Evolutionary conservation across 2,797 vertebrate species (phyloP).

Genomic region (Cephalopachus bancanus): DNA sequence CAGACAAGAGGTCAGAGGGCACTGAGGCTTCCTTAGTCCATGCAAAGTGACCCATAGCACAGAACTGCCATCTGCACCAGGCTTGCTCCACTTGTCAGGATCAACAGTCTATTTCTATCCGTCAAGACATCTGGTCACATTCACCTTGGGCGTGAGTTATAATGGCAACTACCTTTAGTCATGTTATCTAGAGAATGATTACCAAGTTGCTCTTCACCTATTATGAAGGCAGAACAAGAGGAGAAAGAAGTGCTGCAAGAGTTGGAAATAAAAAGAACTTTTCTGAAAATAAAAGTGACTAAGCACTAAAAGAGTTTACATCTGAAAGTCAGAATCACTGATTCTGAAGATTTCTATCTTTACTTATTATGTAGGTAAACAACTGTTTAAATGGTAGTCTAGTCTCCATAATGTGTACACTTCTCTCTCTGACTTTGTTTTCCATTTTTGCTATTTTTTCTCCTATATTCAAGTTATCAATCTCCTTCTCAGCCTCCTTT

Average conservation of each 20-base stretch:
- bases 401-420: neutral
- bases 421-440: neutral
- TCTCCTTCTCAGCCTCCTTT: neutral
- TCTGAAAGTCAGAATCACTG: neutral
- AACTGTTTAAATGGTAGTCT: neutral
- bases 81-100: neutral
- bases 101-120: neutral
- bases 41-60: accelerated
- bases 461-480: neutral
- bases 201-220: neutral
- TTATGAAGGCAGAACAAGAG: neutral
- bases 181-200: neutral
- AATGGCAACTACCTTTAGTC: neutral
- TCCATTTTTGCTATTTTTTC: neutral
- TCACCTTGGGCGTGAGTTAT: neutral
- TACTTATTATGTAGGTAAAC: neutral
- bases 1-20: neutral
- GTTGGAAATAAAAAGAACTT: neutral
- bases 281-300: neutral
- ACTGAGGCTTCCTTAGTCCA: accelerated
- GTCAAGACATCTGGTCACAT: neutral
- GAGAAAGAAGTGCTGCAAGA: neutral
- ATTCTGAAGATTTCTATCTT: neutral
- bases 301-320: too few relatives aligned
- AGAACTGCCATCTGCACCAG: neutral